Conservation (phyloP, 2,797 vertebrate species). For the Melanotaenia parkinsoni region DNA sequence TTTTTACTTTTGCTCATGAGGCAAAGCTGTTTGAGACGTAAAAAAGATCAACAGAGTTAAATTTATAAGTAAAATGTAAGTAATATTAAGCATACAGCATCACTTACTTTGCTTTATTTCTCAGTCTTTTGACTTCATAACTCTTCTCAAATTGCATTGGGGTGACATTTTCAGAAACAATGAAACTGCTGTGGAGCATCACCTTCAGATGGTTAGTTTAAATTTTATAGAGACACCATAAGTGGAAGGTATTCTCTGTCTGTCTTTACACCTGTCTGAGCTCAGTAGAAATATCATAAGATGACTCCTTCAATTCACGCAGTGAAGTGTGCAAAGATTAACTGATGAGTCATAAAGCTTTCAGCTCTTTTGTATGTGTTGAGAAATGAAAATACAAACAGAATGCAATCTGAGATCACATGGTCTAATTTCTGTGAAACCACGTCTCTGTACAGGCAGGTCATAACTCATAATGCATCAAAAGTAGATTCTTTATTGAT, state of each 20-base stretch:
- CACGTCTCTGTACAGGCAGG: conserved; percentile 40
- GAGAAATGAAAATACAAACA: conserved; percentile 8
- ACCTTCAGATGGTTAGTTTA: not conserved
- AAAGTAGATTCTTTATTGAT: conserved; percentile 91
- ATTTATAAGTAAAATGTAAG: not conserved
- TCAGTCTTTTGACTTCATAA: not conserved
- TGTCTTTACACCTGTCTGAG: not conserved
- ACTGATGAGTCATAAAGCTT: conserved; percentile 6
- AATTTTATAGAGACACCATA: not conserved
- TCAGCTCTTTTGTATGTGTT: conserved; percentile 3
- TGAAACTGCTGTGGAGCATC: not conserved
- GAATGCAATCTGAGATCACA: conserved; percentile 16
- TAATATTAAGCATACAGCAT: conserved; percentile 1
- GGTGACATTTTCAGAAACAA: not conserved
- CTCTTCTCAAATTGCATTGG: not conserved
- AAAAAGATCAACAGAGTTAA: not conserved
- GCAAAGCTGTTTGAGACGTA: not conserved
- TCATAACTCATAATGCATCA: conserved; percentile 79
- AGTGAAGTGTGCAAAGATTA: conserved; percentile 15
- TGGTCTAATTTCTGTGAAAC: conserved; percentile 9
- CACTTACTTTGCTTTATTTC: not conserved
- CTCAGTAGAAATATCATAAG: not conserved
- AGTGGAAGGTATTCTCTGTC: not conserved
- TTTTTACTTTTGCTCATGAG: not conserved
- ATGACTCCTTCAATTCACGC: conserved; percentile 26